A percentile compares a stretch with the other conserved stretches of the same genome.
These are phyloP conservation scores for Coregonus ussuriensis DNA, from an alignment of 2,797 vertebrate genomes.

Conservation along the genomic window DNA sequence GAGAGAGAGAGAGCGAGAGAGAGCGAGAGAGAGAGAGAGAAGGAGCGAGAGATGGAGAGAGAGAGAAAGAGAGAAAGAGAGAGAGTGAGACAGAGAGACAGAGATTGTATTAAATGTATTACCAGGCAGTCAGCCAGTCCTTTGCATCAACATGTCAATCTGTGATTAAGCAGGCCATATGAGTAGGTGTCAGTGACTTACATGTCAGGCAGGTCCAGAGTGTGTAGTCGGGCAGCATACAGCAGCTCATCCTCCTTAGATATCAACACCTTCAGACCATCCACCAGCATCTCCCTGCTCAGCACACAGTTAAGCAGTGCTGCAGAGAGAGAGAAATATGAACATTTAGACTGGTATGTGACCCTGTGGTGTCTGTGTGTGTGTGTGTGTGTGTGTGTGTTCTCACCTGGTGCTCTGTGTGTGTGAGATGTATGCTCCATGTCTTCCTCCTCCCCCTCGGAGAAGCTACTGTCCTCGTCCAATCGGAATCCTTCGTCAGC, in stretches of 20 bases:
- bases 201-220: conserved; percentile 94
- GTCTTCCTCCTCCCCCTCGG: conserved; percentile 78
- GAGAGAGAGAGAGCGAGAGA: not conserved
- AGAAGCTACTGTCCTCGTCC: conserved; percentile 91
- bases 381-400: conserved; percentile 18
- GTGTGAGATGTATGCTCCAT: conserved; percentile 64
- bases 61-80: not conserved
- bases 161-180: not conserved
- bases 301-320: conserved; percentile 87
- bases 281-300: conserved; percentile 89
- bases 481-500: conserved; percentile 88
- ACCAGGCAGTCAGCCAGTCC: not conserved
- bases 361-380: not conserved
- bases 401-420: conserved; percentile 69
- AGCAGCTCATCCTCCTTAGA: conserved; percentile 95
- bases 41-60: not conserved
- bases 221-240: conserved; percentile 91
- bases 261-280: conserved; percentile 92
- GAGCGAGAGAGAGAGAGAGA: not conserved
- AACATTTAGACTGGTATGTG: not conserved
- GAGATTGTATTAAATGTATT: not conserved
- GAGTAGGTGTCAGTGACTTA: conserved; percentile 66
- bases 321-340: conserved; percentile 21
- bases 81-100: not conserved
- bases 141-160: not conserved